phyloP scores from a whole-genome alignment of 2,888 invertebrate genomes.

The Odontomyia ornata region DNA sequence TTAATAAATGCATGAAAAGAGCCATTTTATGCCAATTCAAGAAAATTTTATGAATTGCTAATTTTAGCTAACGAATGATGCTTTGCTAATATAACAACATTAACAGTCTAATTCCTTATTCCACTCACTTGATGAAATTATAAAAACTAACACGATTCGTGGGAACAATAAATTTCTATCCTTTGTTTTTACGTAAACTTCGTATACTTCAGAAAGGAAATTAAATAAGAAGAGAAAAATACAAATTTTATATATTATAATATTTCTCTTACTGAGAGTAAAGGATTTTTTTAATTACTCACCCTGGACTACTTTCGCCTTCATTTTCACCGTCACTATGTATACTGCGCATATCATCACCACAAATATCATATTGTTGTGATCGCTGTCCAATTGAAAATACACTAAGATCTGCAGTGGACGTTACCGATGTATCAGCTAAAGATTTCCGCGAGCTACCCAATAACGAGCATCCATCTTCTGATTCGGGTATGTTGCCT shows the following conservation, averaged over 20 bases:
- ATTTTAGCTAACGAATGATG: not conserved
- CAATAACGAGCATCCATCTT: slow-evolving; percentile 75
- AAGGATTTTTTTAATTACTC: slow-evolving; percentile 16
- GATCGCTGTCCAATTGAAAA: slow-evolving; percentile 71
- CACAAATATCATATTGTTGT: slow-evolving; percentile 52
- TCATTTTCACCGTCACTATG: slow-evolving; percentile 51
- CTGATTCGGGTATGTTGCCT: slow-evolving; percentile 55
- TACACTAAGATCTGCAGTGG: slow-evolving; percentile 82
- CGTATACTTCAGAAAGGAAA: slow-evolving; percentile 28
- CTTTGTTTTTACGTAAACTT: slow-evolving; percentile 32
- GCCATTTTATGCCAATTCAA: not conserved
- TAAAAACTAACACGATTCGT: slow-evolving; percentile 27
- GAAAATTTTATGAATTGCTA: not conserved
- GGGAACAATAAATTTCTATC: slow-evolving; percentile 30
- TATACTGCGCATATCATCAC: slow-evolving; percentile 51
- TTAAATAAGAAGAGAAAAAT: not conserved
- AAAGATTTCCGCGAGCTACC: slow-evolving; percentile 80
- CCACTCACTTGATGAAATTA: slow-evolving; percentile 37
- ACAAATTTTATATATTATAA: not conserved
- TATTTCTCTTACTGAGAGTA: no score
- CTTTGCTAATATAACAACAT: slow-evolving; percentile 6
- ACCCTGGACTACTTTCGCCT: slow-evolving; percentile 53
- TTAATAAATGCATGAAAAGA: not conserved
- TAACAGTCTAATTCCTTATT: slow-evolving; percentile 6
- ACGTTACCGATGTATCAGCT: slow-evolving; percentile 85